A percentile compares a stretch with the other conserved stretches of the same genome.
Evolutionary conservation across 64 coral and sea anemone species (phyloP).

Genomic region (Dendronephthya gigantea): DNA sequence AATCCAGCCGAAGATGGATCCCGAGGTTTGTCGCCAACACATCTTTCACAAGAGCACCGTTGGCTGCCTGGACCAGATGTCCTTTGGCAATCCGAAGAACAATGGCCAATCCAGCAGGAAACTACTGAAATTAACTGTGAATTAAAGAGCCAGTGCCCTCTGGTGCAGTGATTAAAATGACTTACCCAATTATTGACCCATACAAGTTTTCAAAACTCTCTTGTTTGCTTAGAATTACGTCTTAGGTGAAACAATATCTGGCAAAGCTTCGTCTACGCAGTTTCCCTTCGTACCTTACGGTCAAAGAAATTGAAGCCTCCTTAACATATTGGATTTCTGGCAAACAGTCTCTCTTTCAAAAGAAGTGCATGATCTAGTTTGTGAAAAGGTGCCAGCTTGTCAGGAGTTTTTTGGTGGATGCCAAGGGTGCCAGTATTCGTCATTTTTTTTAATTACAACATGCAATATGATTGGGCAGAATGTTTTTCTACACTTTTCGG

Average conservation of each 20-base stretch:
- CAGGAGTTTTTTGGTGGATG: too few species aligned
- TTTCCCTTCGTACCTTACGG: neutral
- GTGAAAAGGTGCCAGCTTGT: too few species aligned
- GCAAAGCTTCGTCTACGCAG: neutral
- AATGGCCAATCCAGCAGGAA: neutral
- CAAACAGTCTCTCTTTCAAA: too few species aligned
- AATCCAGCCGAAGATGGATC: slow-evolving; percentile 23
- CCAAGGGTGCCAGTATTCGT: too few species aligned
- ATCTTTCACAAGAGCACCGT: neutral
- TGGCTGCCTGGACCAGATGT: slow-evolving; percentile 25
- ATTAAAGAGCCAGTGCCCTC: neutral
- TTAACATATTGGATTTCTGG: neutral
- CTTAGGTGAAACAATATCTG: neutral
- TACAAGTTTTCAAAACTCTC: neutral
- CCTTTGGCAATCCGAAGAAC: slow-evolving; percentile 22
- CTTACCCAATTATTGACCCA: neutral
- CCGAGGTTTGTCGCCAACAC: neutral
- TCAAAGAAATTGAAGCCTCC: neutral
- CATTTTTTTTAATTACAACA: too few species aligned
- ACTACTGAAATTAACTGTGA: too few species aligned
- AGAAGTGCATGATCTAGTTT: too few species aligned
- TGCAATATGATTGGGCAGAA: too few species aligned
- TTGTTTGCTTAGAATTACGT: neutral
- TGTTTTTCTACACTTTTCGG: too few species aligned
- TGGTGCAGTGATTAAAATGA: neutral